Evolutionary conservation across 2,888 invertebrate genomes (phyloP), one percentile per base, ranked within the genome.

Genomic region (Rotaria magnacalcarata): DNA sequence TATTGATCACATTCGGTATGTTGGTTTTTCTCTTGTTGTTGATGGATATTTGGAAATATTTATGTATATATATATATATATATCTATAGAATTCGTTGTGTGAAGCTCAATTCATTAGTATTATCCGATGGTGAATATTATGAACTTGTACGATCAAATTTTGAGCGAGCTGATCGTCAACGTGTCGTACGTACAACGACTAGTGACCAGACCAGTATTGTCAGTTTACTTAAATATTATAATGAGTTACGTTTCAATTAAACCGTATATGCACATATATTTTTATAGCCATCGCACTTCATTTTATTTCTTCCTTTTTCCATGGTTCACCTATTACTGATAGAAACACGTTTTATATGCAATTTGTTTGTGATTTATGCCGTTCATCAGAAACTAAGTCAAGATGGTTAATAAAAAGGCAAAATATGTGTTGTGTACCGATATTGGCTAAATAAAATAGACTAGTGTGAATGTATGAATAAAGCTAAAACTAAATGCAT

Each of bases 51-150:
- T 34, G 34, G 34, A 34, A 43, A 27, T 14, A 52, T 50, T 34
- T n/a, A 43, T 11, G 7, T 10, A 27, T 34, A 24, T 6, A n/a
- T n/a, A 47, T 47, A 47, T 47, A 47, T n/a, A 11, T n/a, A n/a
- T 58, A 24, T 54, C 24, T 89, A 75, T 89, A 91, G 91, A 84
- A 95, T 99, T 80, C 96, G 96, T 90, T 98, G 98, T 89, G 93
- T 96, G 1, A 95, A 96, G 90, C 92, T 99, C 85, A 94, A 94
- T 88, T 96, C 97, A 89, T 93, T 99, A 88, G 96, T 96, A 27
- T 93, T 99, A 80, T 96, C 97, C 90, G 99, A 99, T 91, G 99
- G 99, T 1, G 95, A 98, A 87, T 99, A 99, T 92, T 99, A 97
- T 91, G 99, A 99, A 92, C 95, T 98, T 88, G 97, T 97, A 58